Conservation (phyloP, 1,140 invertebrate genomes). For the Telenomus remus region DNA sequence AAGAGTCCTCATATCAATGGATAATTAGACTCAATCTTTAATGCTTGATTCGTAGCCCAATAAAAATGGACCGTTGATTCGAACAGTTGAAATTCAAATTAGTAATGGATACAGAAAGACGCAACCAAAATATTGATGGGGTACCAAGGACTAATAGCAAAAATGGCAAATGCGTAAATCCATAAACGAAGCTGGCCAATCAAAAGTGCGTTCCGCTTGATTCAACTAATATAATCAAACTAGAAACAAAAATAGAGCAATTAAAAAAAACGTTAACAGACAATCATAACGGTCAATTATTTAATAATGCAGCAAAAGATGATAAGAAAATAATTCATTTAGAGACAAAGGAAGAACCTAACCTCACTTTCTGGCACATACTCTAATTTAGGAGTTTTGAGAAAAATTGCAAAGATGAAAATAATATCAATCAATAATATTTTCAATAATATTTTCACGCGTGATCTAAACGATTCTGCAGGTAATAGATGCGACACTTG, state of each 20-base stretch:
- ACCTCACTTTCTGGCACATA: background rate
- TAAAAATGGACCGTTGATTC: background rate
- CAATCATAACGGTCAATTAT: background rate
- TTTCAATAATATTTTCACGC: too few species aligned
- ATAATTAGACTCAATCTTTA: background rate
- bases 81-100: conserved; percentile 1
- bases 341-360: background rate
- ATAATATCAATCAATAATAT: too few species aligned
- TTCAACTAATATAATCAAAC: too few species aligned
- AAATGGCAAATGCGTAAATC: background rate
- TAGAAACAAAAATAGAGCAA: too few species aligned
- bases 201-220: background rate
- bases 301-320: background rate
- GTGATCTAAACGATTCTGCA: too few species aligned
- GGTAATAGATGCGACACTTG: background rate
- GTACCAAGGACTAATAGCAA: conserved; percentile 2
- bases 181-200: background rate
- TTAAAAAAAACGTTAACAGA: too few species aligned
- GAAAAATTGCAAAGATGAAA: too few species aligned
- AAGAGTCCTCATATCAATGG: background rate
- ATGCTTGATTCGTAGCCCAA: background rate
- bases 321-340: background rate
- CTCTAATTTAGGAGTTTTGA: background rate
- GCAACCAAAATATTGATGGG: conserved; percentile 5
- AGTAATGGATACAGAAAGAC: background rate